Evolutionary conservation across 2,888 invertebrate genomes (phyloP), one percentile per base, ranked within the genome.

Genomic region (Hedychridium roseum): DNA sequence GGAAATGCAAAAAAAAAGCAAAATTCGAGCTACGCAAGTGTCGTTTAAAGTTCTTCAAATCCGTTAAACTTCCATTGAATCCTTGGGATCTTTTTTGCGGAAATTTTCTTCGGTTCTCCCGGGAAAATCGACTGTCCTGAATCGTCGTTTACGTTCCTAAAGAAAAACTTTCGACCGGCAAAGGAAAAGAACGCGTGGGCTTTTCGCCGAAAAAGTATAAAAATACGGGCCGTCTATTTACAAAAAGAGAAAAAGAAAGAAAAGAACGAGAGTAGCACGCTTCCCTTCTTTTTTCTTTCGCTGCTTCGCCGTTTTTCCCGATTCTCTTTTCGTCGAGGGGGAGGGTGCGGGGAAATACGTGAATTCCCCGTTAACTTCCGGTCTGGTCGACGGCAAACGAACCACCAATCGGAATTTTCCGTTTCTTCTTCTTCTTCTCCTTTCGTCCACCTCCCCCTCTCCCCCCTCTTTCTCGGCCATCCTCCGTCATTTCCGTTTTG

Each of bases 141-240:
- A n/a, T n/a, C n/a, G n/a, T n/a, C n/a, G n/a, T n/a, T n/a, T n/a
- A n/a, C n/a, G n/a, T n/a, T n/a, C n/a, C n/a, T n/a, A n/a, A n/a
- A n/a, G n/a, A n/a, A n/a, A n/a, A n/a, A n/a, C n/a, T n/a, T n/a
- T n/a, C n/a, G n/a, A n/a, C n/a, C n/a, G n/a, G n/a, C n/a, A n/a
- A n/a, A n/a, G n/a, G n/a, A n/a, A n/a, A n/a, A n/a, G n/a, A n/a
- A n/a, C n/a, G n/a, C n/a, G n/a, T n/a, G n/a, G n/a, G n/a, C n/a
- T n/a, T n/a, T n/a, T n/a, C n/a, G n/a, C n/a, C n/a, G n/a, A n/a
- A n/a, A 70, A 69, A 60, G 64, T 68, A 71, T 62, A 70, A 71
- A 70, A 71, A 71, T 70, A 71, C 50, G 55, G 63, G n/a, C n/a
- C n/a, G 51, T 66, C 59, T 67, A 71, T 71, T 56, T 71, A 71